phyloP scores from a whole-genome alignment of 1,140 invertebrate genomes.

The Wasmannia auropunctata region DNA sequence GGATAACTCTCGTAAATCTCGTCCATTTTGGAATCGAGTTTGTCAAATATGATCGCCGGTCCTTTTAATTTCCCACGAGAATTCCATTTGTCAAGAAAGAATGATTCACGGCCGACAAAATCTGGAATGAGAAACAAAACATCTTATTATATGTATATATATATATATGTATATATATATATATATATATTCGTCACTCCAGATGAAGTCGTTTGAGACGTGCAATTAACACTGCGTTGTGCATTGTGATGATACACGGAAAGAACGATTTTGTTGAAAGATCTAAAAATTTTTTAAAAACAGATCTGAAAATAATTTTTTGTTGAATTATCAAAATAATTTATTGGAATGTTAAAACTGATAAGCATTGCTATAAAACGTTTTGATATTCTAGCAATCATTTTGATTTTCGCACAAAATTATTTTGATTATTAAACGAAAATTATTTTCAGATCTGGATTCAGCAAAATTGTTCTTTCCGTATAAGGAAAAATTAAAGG shows the following conservation, averaged over 20 bases:
- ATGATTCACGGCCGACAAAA: background rate
- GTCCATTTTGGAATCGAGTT: conserved; percentile 11
- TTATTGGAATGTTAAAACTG: no score
- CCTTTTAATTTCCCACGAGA: conserved; percentile 38
- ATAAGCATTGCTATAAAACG: no score
- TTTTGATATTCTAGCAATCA: no score
- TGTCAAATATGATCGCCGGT: conserved; percentile 8
- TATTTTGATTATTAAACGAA: no score
- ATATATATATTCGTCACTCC: background rate
- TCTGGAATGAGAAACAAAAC: conserved; percentile 6
- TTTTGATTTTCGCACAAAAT: no score
- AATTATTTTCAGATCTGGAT: no score
- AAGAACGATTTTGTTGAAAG: no score
- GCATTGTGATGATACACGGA: background rate
- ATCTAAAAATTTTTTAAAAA: no score
- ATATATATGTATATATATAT: no score
- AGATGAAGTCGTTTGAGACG: background rate
- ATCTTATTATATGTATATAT: background rate
- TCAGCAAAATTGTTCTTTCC: no score
- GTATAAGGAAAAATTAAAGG: background rate
- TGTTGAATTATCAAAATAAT: no score
- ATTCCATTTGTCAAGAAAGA: conserved; percentile 9
- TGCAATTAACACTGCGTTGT: conserved; percentile 13
- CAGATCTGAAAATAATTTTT: no score
- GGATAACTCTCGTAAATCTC: conserved; percentile 7